A percentile compares a stretch with the other conserved stretches of the same genome.
phyloP scores from a whole-genome alignment of 2,113 vertebrate genomes.

The Anas platyrhynchos region DNA sequence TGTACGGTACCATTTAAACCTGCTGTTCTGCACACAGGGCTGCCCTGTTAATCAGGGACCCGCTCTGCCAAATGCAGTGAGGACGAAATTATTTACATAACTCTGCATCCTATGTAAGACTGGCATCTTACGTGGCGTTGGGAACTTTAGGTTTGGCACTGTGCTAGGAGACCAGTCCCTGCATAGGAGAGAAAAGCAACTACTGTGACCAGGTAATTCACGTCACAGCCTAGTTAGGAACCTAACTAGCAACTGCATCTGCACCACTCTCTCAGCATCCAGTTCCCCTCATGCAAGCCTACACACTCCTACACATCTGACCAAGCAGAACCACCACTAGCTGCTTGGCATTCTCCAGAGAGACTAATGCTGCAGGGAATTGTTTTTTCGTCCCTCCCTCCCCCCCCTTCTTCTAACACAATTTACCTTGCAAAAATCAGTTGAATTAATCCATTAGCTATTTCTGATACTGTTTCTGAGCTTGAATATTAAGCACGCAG shows the following conservation, averaged over 20 bases:
- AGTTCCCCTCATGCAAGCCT: background rate
- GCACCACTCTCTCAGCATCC: background rate
- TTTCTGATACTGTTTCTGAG: background rate
- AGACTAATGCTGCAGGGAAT: background rate
- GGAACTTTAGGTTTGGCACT: rapidly evolving
- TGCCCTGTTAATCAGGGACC: background rate
- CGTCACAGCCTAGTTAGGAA: background rate
- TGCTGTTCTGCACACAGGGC: background rate
- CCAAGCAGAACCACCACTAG: background rate
- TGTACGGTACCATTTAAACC: background rate
- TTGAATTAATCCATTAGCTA: background rate
- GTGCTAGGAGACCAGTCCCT: background rate
- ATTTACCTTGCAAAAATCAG: background rate
- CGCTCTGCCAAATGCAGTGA: background rate
- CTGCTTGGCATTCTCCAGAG: background rate
- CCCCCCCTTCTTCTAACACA: background rate
- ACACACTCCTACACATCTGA: background rate
- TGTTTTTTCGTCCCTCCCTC: background rate
- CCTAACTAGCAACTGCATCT: background rate
- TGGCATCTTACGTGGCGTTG: rapidly evolving
- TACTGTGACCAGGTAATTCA: background rate
- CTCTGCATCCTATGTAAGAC: background rate
- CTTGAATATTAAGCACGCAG: background rate
- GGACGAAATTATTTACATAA: background rate
- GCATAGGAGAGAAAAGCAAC: background rate